Conservation (phyloP, 2,888 invertebrate genomes). For the Drosophila suboccidentalis region DNA sequence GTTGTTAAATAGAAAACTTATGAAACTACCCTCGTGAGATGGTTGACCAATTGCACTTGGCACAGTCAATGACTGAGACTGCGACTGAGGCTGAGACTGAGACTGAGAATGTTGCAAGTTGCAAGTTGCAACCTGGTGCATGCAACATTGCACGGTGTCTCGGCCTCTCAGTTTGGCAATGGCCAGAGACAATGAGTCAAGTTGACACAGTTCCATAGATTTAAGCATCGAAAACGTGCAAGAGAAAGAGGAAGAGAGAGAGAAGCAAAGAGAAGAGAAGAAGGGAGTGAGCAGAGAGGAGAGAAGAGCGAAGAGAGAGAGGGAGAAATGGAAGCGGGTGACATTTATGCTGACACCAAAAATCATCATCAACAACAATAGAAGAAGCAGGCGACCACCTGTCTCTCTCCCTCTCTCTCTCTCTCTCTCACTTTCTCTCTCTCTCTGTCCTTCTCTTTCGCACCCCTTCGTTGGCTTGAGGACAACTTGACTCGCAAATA, state of each 20-base stretch:
- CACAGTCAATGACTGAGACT: not conserved
- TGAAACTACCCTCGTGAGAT: conserved; percentile 10
- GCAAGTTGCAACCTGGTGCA: conserved; percentile 4
- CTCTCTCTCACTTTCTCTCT: not conserved
- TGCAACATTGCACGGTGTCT: not conserved
- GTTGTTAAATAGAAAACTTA: too few relatives aligned
- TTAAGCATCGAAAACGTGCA: conserved; percentile 4
- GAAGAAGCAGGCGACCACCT: not conserved
- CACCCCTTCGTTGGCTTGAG: too few relatives aligned
- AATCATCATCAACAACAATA: conserved; percentile 67
- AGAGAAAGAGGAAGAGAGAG: not conserved
- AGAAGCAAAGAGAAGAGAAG: not conserved
- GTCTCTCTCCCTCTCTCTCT: not conserved
- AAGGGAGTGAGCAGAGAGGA: too few relatives aligned
- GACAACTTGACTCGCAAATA: conserved; percentile 64
- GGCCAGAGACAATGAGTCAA: conserved; percentile 64
- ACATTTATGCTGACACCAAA: conserved; percentile 77
- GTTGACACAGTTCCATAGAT: conserved; percentile 63
- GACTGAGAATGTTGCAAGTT: not conserved
- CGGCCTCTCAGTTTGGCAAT: conserved; percentile 37
- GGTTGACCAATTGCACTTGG: conserved; percentile 38
- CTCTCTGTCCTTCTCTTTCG: not conserved
- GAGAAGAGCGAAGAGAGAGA: not conserved
- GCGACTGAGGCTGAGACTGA: not conserved
- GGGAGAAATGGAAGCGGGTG: conserved; percentile 38